Evolutionary conservation across 2,113 vertebrate genomes (phyloP).

Genomic region (Odontophorus gujanensis): DNA sequence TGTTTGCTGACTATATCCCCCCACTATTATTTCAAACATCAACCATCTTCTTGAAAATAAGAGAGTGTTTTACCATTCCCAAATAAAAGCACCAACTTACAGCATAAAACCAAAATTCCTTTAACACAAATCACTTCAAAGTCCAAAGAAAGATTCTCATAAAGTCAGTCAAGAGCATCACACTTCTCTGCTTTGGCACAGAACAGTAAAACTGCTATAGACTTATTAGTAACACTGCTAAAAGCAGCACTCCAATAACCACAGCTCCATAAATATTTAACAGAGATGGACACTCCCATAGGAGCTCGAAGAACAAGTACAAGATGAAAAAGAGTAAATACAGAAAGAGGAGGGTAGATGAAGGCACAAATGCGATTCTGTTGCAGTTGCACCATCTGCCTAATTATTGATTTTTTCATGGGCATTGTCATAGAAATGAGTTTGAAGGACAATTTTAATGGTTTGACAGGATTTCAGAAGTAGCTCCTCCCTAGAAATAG

Average conservation of each 20-base stretch:
- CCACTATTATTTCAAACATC: background rate
- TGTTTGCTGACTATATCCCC: background rate
- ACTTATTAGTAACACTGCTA: background rate
- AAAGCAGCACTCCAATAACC: background rate
- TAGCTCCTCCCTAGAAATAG: background rate
- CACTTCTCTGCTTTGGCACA: background rate
- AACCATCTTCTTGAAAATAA: background rate
- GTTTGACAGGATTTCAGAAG: background rate
- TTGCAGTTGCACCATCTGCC: background rate
- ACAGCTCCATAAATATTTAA: background rate
- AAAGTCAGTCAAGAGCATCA: background rate
- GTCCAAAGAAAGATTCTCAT: background rate
- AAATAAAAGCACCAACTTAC: background rate
- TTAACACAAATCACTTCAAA: background rate
- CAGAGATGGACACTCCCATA: background rate
- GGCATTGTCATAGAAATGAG: background rate
- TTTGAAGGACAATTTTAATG: background rate
- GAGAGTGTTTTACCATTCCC: background rate
- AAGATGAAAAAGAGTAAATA: background rate
- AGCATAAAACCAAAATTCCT: background rate
- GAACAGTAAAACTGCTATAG: background rate
- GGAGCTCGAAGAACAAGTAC: background rate
- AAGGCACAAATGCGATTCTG: background rate
- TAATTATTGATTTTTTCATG: background rate
- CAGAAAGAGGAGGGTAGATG: background rate